Evolutionary conservation across 2,888 invertebrate species (phyloP).

Genomic region (Orchesella flavescens): DNA sequence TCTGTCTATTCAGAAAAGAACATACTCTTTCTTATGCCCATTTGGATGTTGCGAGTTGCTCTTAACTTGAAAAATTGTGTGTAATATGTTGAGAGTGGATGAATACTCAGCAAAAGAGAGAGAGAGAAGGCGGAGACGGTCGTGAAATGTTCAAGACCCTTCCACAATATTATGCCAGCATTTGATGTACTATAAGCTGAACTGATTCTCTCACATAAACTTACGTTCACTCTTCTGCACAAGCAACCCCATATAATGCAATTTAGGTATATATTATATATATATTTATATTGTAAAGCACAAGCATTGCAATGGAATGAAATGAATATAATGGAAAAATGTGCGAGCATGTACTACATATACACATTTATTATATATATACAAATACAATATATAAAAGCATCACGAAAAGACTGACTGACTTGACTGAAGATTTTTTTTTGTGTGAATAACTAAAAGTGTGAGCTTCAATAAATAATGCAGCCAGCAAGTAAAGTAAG

Average conservation of each 20-base stretch:
- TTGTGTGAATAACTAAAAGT: not conserved
- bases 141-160: constrained; percentile 45
- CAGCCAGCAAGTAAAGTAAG: not conserved
- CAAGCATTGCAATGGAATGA: no score
- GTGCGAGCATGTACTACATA: no score
- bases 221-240: constrained; percentile 13
- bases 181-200: constrained; percentile 15
- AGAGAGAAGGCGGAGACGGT: constrained; percentile 46
- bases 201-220: not conserved
- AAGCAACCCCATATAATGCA: constrained; percentile 37
- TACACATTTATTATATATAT: not conserved
- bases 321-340: not conserved
- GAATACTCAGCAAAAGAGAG: not conserved
- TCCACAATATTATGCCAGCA: constrained; percentile 43
- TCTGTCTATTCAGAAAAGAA: constrained; percentile 13
- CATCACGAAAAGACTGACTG: no score
- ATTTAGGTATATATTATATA: constrained; percentile 47
- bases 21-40: constrained; percentile 2
- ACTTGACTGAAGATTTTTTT: no score
- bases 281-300: constrained; percentile 11
- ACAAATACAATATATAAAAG: not conserved
- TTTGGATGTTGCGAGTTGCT: not conserved
- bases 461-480: constrained; percentile 19
- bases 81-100: constrained; percentile 19
- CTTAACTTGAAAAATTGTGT: constrained; percentile 3